Evolutionary conservation across 1,140 invertebrate genomes (phyloP).

Genomic region (Pissodes strobi): DNA sequence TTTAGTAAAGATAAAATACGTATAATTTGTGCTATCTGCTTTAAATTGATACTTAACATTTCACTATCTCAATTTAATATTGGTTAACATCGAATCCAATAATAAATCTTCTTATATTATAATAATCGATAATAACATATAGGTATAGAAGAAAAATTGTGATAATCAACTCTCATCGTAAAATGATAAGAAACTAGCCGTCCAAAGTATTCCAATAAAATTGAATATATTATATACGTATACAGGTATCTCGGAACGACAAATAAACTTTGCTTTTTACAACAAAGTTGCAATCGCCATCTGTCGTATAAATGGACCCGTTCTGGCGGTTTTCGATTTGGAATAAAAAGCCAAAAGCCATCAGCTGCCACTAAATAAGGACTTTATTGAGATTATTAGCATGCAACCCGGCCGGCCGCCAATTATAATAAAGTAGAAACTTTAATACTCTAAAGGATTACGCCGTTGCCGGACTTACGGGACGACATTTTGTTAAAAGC

Average conservation of each 20-base stretch:
- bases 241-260: constrained; percentile 17
- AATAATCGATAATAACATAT: no score
- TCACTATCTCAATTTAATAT: no score
- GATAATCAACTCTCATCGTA: no score
- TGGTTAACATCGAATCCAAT: no score
- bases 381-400: constrained; percentile 40
- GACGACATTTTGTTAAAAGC: neutral
- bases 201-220: constrained; percentile 22
- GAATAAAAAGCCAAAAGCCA: constrained; percentile 26
- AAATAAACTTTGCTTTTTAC: constrained; percentile 33
- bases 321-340: constrained; percentile 33
- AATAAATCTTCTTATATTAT: no score
- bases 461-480: constrained; percentile 15
- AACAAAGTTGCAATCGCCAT: constrained; percentile 38
- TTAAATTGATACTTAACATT: no score
- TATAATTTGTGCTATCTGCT: no score
- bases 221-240: constrained; percentile 18
- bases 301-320: constrained; percentile 34
- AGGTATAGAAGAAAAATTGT: no score
- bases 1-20: no score
- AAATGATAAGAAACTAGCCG: neutral
- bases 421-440: constrained; percentile 35
- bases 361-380: constrained; percentile 40
- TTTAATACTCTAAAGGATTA: constrained; percentile 12
- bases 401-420: constrained; percentile 22